Evolutionary conservation across 2,888 invertebrate genomes (phyloP).

Genomic region (Lucinisca nassula): DNA sequence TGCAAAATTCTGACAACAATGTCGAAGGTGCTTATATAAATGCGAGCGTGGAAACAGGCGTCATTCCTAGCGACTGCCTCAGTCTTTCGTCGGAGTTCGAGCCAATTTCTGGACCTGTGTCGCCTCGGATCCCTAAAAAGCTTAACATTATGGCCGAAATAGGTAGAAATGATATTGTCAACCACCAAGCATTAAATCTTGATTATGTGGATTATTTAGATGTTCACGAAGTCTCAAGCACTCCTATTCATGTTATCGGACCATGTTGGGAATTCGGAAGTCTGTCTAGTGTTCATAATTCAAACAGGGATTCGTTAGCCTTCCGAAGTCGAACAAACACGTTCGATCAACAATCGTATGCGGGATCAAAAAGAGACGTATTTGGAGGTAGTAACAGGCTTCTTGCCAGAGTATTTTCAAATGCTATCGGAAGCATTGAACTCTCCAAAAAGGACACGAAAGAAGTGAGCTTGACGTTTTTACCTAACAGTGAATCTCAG

Average conservation of each 20-base stretch:
- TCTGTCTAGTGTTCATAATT: conserved; percentile 55
- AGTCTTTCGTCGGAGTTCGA: background rate
- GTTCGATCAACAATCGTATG: conserved; percentile 16
- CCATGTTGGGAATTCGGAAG: conserved; percentile 71
- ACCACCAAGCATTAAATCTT: background rate
- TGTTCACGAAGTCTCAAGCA: background rate
- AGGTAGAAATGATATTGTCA: background rate
- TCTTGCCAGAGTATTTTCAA: conserved; percentile 34
- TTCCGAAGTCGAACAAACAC: conserved; percentile 31
- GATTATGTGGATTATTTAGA: background rate
- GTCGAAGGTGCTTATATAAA: background rate
- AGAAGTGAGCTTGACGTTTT: background rate
- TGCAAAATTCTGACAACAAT: too few relatives aligned
- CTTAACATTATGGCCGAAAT: background rate
- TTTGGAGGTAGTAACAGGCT: conserved; percentile 28
- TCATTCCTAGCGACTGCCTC: background rate
- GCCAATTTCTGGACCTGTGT: background rate
- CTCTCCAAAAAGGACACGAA: background rate
- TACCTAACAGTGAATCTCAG: background rate
- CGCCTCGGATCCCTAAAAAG: background rate
- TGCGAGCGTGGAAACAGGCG: background rate
- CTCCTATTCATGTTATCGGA: conserved; percentile 53
- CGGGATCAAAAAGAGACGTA: background rate
- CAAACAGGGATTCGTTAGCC: background rate
- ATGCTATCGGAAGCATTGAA: conserved; percentile 27